These are phyloP conservation scores for Euwallacea fornicatus DNA, from an alignment of 1,140 invertebrate genomes.

Conservation along the genomic window DNA sequence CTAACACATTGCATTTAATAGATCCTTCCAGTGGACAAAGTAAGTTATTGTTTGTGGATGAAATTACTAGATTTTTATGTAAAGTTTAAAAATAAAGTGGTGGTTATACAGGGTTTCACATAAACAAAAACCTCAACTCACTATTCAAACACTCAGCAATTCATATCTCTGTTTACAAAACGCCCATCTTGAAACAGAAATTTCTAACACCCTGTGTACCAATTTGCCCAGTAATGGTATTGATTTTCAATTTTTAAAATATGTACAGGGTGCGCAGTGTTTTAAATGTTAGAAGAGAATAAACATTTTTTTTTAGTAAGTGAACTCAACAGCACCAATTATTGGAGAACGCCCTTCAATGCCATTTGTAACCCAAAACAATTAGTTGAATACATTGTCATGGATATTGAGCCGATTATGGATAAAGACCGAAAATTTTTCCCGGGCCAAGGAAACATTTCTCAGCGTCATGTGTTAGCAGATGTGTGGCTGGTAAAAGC, in stretches of 20 bases:
- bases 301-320: conserved; percentile 65
- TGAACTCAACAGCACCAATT: conserved; percentile 78
- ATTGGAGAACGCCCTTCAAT: conserved; percentile 85
- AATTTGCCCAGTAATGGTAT: no score
- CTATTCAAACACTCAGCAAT: no score
- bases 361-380: conserved; percentile 89
- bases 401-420: conserved; percentile 87
- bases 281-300: background rate
- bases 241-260: no score
- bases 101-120: no score
- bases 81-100: no score
- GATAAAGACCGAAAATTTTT: conserved; percentile 77
- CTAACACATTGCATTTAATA: conserved; percentile 88
- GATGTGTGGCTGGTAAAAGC: conserved; percentile 93
- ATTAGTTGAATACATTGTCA: conserved; percentile 90
- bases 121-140: no score
- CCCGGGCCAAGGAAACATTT: conserved; percentile 84
- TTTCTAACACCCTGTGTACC: no score
- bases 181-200: no score
- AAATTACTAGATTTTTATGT: no score
- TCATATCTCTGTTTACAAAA: no score
- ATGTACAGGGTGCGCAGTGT: no score
- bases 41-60: conserved; percentile 50
- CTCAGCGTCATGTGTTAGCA: conserved; percentile 84
- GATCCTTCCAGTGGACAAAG: conserved; percentile 91